phyloP scores from a whole-genome alignment of 2,797 vertebrate species.

The Helarctos malayanus region DNA sequence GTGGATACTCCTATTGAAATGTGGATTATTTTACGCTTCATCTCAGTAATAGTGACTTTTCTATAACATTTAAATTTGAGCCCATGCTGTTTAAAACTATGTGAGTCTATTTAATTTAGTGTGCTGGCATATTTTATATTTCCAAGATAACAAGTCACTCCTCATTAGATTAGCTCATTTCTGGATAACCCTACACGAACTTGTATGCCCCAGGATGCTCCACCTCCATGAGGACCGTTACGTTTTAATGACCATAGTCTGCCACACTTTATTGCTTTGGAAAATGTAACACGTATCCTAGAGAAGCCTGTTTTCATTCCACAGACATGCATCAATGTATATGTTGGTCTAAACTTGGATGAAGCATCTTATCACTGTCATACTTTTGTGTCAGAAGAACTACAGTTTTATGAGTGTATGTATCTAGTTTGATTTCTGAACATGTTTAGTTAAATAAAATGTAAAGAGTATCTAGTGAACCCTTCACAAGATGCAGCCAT shows the following conservation, averaged over 20 bases:
- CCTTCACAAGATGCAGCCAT: not conserved
- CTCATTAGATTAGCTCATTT: slow-evolving; percentile 51
- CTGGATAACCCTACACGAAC: slow-evolving; percentile 22
- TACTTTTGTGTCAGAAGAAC: slow-evolving; percentile 62
- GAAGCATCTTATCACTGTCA: slow-evolving; percentile 47
- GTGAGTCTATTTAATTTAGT: slow-evolving; percentile 60
- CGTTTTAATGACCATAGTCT: slow-evolving; percentile 59
- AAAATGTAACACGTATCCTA: slow-evolving; percentile 51
- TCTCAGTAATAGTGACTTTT: not conserved
- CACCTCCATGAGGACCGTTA: not conserved
- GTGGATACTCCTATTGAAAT: not conserved
- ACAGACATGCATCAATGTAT: slow-evolving; percentile 19
- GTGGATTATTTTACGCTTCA: slow-evolving; percentile 24
- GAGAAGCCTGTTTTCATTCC: slow-evolving; percentile 59
- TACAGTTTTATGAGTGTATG: slow-evolving; percentile 50
- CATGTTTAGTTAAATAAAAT: slow-evolving; percentile 59
- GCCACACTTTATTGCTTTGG: slow-evolving; percentile 68
- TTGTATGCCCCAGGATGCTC: not conserved
- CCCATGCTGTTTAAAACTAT: slow-evolving; percentile 2
- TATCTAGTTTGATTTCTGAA: slow-evolving; percentile 56
- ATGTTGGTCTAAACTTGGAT: slow-evolving; percentile 66
- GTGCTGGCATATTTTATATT: slow-evolving; percentile 40
- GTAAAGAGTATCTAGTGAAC: slow-evolving; percentile 43
- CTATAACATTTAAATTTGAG: slow-evolving; percentile 47
- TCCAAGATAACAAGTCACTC: slow-evolving; percentile 32